Evolutionary conservation across 2,888 invertebrate genomes (phyloP).

Genomic region (Acleris emargana): DNA sequence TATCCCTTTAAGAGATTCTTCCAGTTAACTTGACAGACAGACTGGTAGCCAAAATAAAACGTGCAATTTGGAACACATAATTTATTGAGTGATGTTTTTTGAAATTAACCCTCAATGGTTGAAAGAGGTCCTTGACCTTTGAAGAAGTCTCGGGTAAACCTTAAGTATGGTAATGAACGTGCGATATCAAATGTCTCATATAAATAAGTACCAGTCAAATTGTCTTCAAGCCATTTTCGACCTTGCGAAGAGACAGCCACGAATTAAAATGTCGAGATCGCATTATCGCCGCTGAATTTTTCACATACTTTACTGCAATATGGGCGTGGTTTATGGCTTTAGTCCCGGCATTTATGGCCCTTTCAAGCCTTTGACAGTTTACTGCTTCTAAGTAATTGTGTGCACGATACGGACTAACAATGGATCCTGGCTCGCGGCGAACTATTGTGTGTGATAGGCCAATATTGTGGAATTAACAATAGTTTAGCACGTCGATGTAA

Average conservation of each 20-base stretch:
- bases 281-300: slow-evolving; percentile 26
- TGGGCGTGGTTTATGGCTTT: slow-evolving; percentile 35
- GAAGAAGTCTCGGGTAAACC: too few relatives aligned
- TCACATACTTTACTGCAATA: slow-evolving; percentile 30
- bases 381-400: slow-evolving; percentile 46
- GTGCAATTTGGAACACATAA: too few relatives aligned
- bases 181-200: background rate
- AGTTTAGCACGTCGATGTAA: too few relatives aligned
- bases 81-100: too few relatives aligned
- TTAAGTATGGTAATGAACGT: background rate
- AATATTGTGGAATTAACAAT: too few relatives aligned
- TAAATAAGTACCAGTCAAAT: background rate
- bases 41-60: too few relatives aligned
- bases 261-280: slow-evolving; percentile 18
- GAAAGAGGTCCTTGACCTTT: too few relatives aligned
- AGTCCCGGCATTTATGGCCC: slow-evolving; percentile 26
- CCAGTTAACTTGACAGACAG: too few relatives aligned
- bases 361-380: slow-evolving; percentile 44
- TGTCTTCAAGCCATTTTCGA: too few relatives aligned
- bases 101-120: too few relatives aligned
- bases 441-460: background rate
- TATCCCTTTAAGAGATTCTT: too few relatives aligned
- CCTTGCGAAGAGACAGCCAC: slow-evolving; percentile 16
- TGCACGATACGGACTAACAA: slow-evolving; percentile 40
- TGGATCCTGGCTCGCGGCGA: slow-evolving; percentile 34